phyloP scores from a whole-genome alignment of 2,113 vertebrate genomes.

The Colius striatus region DNA sequence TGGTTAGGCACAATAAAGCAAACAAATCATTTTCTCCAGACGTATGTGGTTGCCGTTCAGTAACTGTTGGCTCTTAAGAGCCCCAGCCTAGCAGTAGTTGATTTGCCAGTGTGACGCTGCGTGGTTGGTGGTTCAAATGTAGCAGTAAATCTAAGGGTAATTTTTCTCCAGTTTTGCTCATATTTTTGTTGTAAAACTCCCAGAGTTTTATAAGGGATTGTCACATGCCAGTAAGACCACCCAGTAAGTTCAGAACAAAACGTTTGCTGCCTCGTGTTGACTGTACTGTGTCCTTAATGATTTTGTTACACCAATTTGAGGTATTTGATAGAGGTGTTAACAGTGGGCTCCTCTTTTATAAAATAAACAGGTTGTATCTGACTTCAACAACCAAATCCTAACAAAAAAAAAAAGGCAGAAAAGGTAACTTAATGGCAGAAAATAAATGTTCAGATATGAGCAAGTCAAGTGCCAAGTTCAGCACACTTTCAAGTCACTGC shows the following conservation, averaged over 20 bases:
- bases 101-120: not conserved
- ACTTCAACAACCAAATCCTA: not conserved
- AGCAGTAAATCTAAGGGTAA: not conserved
- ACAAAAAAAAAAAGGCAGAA: not conserved
- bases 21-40: constrained; percentile 1
- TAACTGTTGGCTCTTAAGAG: not conserved
- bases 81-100: not conserved
- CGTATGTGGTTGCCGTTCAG: not conserved
- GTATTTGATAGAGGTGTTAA: not conserved
- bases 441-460: not conserved
- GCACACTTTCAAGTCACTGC: not conserved
- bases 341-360: not conserved
- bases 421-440: not conserved
- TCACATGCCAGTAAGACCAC: not conserved
- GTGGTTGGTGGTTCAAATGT: not conserved
- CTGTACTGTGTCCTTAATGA: not conserved
- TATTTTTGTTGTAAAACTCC: not conserved
- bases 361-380: not conserved
- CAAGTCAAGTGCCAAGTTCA: constrained; percentile 19
- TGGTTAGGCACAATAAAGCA: constrained; percentile 27
- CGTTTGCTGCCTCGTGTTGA: not conserved
- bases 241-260: not conserved
- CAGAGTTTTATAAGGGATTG: not conserved
- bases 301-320: not conserved
- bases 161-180: not conserved